phyloP scores from a whole-genome alignment of 2,888 invertebrate genomes.

The Tetheella fluctuosa region DNA sequence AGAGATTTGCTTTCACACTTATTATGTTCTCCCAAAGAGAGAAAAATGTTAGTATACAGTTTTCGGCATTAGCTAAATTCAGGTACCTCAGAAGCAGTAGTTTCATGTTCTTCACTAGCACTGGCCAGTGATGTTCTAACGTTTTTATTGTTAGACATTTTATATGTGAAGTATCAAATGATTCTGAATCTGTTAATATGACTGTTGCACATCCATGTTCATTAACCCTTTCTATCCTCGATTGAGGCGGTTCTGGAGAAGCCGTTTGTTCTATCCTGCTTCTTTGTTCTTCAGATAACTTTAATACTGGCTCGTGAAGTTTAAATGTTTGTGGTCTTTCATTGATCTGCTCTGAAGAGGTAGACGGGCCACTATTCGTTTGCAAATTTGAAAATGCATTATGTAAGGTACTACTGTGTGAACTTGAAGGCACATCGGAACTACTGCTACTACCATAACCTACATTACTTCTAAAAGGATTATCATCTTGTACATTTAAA shows the following conservation, averaged over 20 bases:
- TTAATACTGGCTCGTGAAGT: slow-evolving; percentile 73
- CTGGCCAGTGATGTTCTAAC: slow-evolving; percentile 93
- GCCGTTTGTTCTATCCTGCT: slow-evolving; percentile 57
- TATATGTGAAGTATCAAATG: slow-evolving; percentile 92
- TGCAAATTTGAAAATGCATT: slow-evolving; percentile 78
- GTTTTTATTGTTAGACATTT: slow-evolving; percentile 94
- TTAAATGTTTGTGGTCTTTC: slow-evolving; percentile 57
- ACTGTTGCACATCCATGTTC: slow-evolving; percentile 85
- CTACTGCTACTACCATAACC: slow-evolving; percentile 56
- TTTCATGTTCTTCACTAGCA: slow-evolving; percentile 89
- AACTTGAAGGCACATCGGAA: slow-evolving; percentile 57
- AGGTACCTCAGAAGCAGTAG: slow-evolving; percentile 83
- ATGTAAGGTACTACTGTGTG: slow-evolving; percentile 65
- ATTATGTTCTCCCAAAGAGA: slow-evolving; percentile 95
- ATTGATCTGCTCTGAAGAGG: slow-evolving; percentile 56
- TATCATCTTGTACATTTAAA: slow-evolving; percentile 72
- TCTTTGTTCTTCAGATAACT: slow-evolving; percentile 56
- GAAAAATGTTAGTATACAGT: slow-evolving; percentile 91
- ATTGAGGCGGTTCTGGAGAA: slow-evolving; percentile 63
- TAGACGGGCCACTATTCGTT: slow-evolving; percentile 68
- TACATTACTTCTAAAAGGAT: slow-evolving; percentile 70
- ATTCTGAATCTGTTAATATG: slow-evolving; percentile 90
- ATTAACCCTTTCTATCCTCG: slow-evolving; percentile 72
- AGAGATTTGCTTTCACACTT: slow-evolving; percentile 94
- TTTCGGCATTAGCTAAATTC: slow-evolving; percentile 85